Conservation (phyloP, 2,797 vertebrate genomes). For the Anabacerthia variegaticeps region DNA sequence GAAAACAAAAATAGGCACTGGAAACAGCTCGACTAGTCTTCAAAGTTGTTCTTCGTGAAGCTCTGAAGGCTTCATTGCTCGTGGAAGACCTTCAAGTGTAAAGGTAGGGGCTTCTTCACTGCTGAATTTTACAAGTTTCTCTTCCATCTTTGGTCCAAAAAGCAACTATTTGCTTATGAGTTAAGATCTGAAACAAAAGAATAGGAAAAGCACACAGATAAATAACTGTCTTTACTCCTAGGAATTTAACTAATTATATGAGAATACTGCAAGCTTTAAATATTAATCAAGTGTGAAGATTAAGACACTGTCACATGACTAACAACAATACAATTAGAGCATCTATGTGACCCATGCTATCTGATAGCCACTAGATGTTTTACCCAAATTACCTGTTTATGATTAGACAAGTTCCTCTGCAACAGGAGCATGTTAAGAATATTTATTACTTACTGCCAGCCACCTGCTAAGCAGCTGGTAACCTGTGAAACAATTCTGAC, state of each 20-base stretch:
- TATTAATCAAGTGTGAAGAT: not conserved
- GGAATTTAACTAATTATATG: not conserved
- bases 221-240: not conserved
- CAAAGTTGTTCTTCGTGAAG: not conserved
- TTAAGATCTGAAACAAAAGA: not conserved
- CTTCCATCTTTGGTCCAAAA: not conserved
- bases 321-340: not conserved
- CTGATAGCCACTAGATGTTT: not conserved
- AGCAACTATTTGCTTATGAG: not conserved
- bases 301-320: not conserved
- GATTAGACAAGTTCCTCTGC: not conserved
- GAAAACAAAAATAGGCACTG: not conserved
- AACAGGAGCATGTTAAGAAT: not conserved
- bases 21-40: not conserved
- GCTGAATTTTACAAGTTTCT: accelerated
- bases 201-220: not conserved
- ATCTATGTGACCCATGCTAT: not conserved
- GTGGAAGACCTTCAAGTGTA: not conserved
- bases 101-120: not conserved
- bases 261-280: not conserved
- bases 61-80: not conserved
- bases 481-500: not conserved
- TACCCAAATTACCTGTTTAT: not conserved
- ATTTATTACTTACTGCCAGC: not conserved
- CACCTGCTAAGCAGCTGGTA: not conserved